Conservation (phyloP, 1,140 invertebrate species). For the Diorhabda sublineata region DNA sequence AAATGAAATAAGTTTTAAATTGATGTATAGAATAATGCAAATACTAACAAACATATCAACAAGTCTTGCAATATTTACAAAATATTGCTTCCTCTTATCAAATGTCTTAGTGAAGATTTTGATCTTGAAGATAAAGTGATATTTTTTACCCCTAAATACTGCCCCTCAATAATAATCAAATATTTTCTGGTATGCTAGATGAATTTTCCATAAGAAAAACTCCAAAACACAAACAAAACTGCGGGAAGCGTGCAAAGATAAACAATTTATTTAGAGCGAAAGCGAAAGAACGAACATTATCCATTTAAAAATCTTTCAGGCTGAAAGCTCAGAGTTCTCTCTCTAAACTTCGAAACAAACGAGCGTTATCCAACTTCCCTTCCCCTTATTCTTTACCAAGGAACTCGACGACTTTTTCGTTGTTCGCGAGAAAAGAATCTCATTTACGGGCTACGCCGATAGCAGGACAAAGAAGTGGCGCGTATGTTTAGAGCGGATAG, state of each 20-base stretch:
- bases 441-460: conserved; percentile 12
- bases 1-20: too few relatives aligned
- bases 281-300: conserved; percentile 23
- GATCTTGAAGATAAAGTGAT: too few relatives aligned
- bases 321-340: conserved; percentile 9
- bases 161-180: too few relatives aligned
- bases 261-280: conserved; percentile 8
- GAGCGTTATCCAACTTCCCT: conserved; percentile 17
- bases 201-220: background rate
- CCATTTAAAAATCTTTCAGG: conserved; percentile 26
- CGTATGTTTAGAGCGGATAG: conserved; percentile 27
- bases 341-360: conserved; percentile 16
- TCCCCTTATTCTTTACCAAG: conserved; percentile 24
- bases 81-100: too few relatives aligned
- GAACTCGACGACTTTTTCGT: conserved; percentile 26
- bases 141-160: too few relatives aligned
- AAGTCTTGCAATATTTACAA: too few relatives aligned
- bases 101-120: too few relatives aligned
- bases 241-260: background rate
- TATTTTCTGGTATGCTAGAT: too few relatives aligned
- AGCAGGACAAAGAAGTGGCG: conserved; percentile 35
- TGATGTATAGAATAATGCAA: too few relatives aligned
- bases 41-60: too few relatives aligned
- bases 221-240: background rate
- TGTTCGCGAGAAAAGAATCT: conserved; percentile 31